Base-by-base conservation (phyloP, 2,797 vertebrate species). In the Vespertilio murinus region DNA sequence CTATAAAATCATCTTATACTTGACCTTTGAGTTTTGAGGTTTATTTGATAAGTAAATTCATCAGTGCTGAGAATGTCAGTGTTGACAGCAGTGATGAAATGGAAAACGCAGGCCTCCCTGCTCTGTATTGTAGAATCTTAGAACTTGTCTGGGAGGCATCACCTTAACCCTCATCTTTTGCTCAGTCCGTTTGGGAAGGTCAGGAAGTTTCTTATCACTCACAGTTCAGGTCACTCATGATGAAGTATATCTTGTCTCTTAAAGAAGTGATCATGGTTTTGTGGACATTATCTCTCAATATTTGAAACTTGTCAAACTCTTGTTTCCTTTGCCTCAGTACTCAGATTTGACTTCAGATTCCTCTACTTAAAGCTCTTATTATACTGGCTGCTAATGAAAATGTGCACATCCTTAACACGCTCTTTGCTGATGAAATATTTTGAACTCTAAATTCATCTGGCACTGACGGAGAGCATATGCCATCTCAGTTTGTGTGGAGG, bases 341-440 rank as follows among this genome's bases (percentile, higher is more conserved):
- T 90, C 84, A 83, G 47, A 78, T 93, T 78, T 86, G 69, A 95
- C 94, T 95, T 93, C 33, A 75, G 3, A 94, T 94, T 90, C 65
- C 90, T 96, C 82, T 77, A 9, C 91, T 91, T 67, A 87, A 80
- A 84, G 92, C 89, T 94, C 90, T 90, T 92, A 85, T 95, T 96
- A 80, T 69, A 94, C 80, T 94, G 95, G 94, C 90, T 96, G 93
- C 94, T 96, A 95, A 97, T 97, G 95, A 95, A 95, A 97, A 96
- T 97, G 96, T 95, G 96, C 96, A 96, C 95, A 95, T 95, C 96
- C 96, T 95, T 95, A 93, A 92, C 95, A 94, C 71, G 91, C 96
- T 97, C 93, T 97, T 96, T 97, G 97, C 96, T 97, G 97, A 97
- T 97, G 97, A 97, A 97, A 97, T 97, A 97, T 97, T 97, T 97